Evolutionary conservation across 2,797 vertebrate species (phyloP), one percentile per base, ranked within the genome.

Genomic region (Heteromormyrus szaboi): DNA sequence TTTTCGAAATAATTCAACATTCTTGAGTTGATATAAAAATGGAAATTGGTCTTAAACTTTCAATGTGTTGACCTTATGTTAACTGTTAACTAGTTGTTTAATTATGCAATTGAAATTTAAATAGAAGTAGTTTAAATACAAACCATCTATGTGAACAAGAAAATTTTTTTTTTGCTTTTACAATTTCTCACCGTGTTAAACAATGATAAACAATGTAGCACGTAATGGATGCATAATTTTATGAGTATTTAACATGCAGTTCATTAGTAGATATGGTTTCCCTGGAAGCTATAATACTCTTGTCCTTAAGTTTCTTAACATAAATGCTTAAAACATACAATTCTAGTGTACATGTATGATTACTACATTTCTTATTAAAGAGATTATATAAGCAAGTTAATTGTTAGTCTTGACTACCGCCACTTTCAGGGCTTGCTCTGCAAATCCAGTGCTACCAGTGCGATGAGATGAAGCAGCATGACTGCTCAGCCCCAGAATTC

Each of bases 371-470:
- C 19, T 86, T 33, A 86, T 53, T 56, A 86, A 56, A 53, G 25
- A 8, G 6, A 12, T 33, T 17, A 86, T 53, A 37, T 33, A 53
- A 54, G 81, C 22, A 46, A 14, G 44, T 41, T 44, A 51, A 48
- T 29, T 50, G 81, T 25, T 79, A 79, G 17, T 79, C 41, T 44
- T n/a, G 19, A 44, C n/a, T 79, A n/a, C 37, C 2, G 6, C 37
- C 50, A 17, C 37, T 62, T 59, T 65, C 88, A 87, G 76, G 85
- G 8, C 22, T 72, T 85, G 76, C 95, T 89, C 95, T 99, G 92
- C 98, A 99, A 95, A 99, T 99, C 93, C 98, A 99, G 94, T 99
- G 98, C 92, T 99, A 98, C 94, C 98, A 99, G 95, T 99, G 98
- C 62, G 98, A 99, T 92, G 98, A 99, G 95, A 97, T 97, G 93